Evolutionary conservation across 2,888 invertebrate genomes (phyloP).

Genomic region (Synergus japonicus): DNA sequence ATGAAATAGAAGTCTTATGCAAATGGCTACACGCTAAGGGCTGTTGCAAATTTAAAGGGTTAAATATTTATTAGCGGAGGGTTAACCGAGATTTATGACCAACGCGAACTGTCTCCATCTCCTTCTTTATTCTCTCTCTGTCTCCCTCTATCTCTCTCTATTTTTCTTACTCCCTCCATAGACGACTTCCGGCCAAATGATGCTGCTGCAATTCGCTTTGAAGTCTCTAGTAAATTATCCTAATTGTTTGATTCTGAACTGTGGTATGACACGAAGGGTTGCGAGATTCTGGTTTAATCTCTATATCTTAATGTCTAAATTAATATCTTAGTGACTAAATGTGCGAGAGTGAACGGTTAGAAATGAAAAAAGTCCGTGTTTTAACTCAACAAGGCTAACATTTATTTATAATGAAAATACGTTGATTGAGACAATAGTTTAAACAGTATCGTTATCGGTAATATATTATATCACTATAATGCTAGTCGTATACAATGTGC

Average conservation of each 20-base stretch:
- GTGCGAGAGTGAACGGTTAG: constrained; percentile 59
- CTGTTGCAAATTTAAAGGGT: constrained; percentile 78
- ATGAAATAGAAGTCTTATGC: constrained; percentile 80
- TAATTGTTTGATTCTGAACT: constrained; percentile 1
- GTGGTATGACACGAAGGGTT: constrained; percentile 56
- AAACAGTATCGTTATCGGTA: constrained; percentile 77
- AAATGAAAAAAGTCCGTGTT: constrained; percentile 63
- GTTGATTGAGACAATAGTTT: constrained; percentile 78
- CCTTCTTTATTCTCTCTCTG: constrained; percentile 42
- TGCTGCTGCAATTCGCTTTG: constrained; percentile 5
- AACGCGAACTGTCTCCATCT: constrained; percentile 41
- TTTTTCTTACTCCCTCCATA: constrained; percentile 1
- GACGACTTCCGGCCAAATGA: constrained; percentile 7
- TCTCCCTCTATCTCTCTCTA: constrained; percentile 20
- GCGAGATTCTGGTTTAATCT: not conserved
- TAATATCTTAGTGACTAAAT: not conserved
- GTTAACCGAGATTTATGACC: constrained; percentile 76
- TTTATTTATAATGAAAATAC: constrained; percentile 78
- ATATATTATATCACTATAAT: constrained; percentile 77
- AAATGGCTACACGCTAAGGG: constrained; percentile 78
- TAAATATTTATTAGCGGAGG: constrained; percentile 77
- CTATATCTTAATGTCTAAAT: not conserved
- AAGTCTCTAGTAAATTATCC: constrained; percentile 2
- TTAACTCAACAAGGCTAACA: constrained; percentile 78
- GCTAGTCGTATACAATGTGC: constrained; percentile 78